A percentile compares a stretch with the other conserved stretches of the same genome.
These are phyloP conservation scores for Microctonus brassicae DNA, from an alignment of 2,888 invertebrate species.

Conservation along the genomic window DNA sequence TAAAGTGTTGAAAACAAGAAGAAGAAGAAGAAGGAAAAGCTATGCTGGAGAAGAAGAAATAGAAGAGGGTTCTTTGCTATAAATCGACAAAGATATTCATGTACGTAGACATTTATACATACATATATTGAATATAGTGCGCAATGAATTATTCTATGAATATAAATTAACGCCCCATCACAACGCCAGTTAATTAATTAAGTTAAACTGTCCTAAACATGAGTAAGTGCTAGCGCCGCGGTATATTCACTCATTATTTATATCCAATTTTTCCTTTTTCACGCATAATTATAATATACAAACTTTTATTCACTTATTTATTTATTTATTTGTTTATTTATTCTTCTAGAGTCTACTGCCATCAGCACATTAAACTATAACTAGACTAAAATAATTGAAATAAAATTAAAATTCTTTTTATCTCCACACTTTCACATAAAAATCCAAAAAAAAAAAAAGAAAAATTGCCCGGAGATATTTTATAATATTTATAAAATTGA, in stretches of 20 bases:
- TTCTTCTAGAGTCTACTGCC: no score
- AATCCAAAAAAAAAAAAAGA: no score
- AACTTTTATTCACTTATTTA: no score
- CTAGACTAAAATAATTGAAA: no score
- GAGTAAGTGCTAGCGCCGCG: slow-evolving; percentile 62
- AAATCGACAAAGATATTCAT: background rate
- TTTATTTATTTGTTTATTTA: no score
- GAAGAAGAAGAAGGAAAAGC: background rate
- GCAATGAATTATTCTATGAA: slow-evolving; percentile 65
- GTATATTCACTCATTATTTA: slow-evolving; percentile 33
- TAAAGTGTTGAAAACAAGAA: background rate
- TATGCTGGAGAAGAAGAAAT: background rate
- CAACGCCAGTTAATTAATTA: slow-evolving; percentile 67
- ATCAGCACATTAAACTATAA: no score
- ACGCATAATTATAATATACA: background rate
- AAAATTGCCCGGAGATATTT: no score
- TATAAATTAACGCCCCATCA: slow-evolving; percentile 64
- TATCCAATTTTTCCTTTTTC: slow-evolving; percentile 32
- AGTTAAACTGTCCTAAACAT: slow-evolving; percentile 66
- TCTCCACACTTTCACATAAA: no score
- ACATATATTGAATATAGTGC: slow-evolving; percentile 38
- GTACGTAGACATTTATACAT: background rate
- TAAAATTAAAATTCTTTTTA: no score
- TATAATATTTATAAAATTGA: no score
- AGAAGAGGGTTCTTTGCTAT: background rate